Base-by-base conservation (phyloP, 2,797 vertebrate species). In the Cyclopterus lumpus region DNA sequence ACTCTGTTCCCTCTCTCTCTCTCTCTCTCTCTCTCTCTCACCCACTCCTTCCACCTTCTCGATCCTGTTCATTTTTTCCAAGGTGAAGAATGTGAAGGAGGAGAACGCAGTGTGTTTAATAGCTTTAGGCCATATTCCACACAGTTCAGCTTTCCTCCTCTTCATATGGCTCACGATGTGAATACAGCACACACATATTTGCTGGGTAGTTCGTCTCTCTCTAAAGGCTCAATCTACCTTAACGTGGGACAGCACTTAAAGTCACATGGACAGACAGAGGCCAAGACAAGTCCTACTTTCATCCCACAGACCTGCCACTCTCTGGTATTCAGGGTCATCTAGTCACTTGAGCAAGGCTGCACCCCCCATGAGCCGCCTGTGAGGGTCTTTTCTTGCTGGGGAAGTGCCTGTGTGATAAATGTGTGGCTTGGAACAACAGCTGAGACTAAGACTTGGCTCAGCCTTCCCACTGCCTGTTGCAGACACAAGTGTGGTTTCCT, bases 401-500 rank as follows among this genome's bases (percentile, higher is more conserved):
- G 91, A 95, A 93, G 93, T 93, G 93, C 86, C 88, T 92, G 88
- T 89, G 90, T 94, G 93, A 95, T 95, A 93, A 94, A 94, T 93
- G 90, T 89, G 91, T 84, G 87, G 88, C 90, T 93, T 93, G 91
- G 89, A 94, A 91, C 92, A 95, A 93, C 94, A 95, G 94, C 95
- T 95, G 94, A 95, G 92, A 88, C 86, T 57, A 86, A 90, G 73
- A 87, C 86, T 93, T 93, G 91, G 90, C 93, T 89, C 84, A 30
- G 73, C 48, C 63, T 85, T 83, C 83, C 75, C 77, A 77, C 83
- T 91, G 86, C 90, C 91, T 91, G 92, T 93, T 93, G 89, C 90
- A 94, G 92, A 93, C 93, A 91, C 89, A 92, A 93, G 92, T 91
- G 89, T 90, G 91, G 91, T 94, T 95, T 95, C 93, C 93, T 95